Conservation (phyloP, 2,113 vertebrate genomes). For the Lepisosteus osseus region DNA sequence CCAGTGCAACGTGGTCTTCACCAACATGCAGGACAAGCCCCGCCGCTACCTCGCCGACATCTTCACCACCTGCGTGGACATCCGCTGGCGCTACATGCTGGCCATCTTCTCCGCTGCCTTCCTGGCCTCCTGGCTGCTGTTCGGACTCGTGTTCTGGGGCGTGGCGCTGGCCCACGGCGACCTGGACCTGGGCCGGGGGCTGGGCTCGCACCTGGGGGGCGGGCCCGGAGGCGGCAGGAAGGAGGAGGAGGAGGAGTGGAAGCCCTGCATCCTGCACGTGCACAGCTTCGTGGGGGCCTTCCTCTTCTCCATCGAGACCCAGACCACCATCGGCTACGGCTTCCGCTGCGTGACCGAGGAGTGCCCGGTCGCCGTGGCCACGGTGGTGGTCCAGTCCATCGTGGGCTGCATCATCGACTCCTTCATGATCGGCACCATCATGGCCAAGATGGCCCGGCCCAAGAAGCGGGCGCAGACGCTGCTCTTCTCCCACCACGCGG, state of each 20-base stretch:
- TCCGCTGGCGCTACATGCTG: conserved; percentile 92
- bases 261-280: conserved; percentile 89
- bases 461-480: conserved; percentile 95
- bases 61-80: conserved; percentile 97
- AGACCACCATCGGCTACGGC: conserved; percentile 95
- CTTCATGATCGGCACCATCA: conserved; percentile 98
- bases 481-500: conserved; percentile 89
- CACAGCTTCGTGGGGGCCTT: conserved; percentile 90
- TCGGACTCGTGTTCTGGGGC: conserved; percentile 87
- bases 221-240: conserved; percentile 29
- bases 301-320: conserved; percentile 94
- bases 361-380: conserved; percentile 83
- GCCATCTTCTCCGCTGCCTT: conserved; percentile 86
- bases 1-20: conserved; percentile 92
- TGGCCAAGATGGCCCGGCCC: conserved; percentile 96
- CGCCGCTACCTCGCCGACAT: conserved; percentile 93
- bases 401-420: conserved; percentile 95
- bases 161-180: conserved; percentile 89
- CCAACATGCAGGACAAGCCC: conserved; percentile 90
- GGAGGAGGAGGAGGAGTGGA: conserved; percentile 42
- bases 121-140: conserved; percentile 90
- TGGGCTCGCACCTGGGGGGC: background rate
- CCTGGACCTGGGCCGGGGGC: conserved; percentile 57
- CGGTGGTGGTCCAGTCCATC: conserved; percentile 90
- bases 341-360: conserved; percentile 95